Base-by-base conservation (phyloP, 2,888 invertebrate genomes). In the Spisula subtruncata region DNA sequence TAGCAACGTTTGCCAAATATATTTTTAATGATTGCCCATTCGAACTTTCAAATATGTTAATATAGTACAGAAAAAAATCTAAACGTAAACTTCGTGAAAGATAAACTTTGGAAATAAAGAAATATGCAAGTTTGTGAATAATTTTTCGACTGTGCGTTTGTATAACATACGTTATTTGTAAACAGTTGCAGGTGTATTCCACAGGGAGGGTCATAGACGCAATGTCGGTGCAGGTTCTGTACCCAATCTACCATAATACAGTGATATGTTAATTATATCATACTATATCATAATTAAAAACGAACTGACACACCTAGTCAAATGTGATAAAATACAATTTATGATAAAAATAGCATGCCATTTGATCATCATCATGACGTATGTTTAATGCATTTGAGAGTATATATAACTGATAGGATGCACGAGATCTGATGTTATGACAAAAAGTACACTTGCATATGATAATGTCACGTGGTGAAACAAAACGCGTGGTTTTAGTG, bases 111-210 rank as follows among this genome's bases (percentile, higher is more conserved):
- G 25, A 25, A 66, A 66, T 12, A 66, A 66, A 66, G 25, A n/a
- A n/a, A n/a, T n/a, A n/a, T n/a, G 60, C 60, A 66, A 66, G 10
- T 25, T 66, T 66, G 60, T 66, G 60, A 66, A 66, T 66, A 25
- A n/a, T 10, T n/a, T n/a, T n/a, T 66, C 25, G 5, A 25, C 25
- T 25, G 60, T 66, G 10, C n/a, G 60, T 66, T 66, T 66, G 25
- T 66, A 25, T 66, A 66, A 66, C 60, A 66, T 66, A 25, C n/a
- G 60, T n/a, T 25, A 66, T n/a, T n/a, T 66, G 60, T 66, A 66
- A 66, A 66, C 60, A 66, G n/a, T n/a, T 66, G 60, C 60, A 66
- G n/a, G 25, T 66, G 60, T 66, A 25, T n/a, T 66, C 10, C 25
- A 0, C n/a, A 2, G 60, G 60, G 60, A 66, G n/a, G n/a, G 60